These are phyloP conservation scores for Conger conger DNA, from an alignment of 2,113 vertebrate genomes.

Conservation along the genomic window DNA sequence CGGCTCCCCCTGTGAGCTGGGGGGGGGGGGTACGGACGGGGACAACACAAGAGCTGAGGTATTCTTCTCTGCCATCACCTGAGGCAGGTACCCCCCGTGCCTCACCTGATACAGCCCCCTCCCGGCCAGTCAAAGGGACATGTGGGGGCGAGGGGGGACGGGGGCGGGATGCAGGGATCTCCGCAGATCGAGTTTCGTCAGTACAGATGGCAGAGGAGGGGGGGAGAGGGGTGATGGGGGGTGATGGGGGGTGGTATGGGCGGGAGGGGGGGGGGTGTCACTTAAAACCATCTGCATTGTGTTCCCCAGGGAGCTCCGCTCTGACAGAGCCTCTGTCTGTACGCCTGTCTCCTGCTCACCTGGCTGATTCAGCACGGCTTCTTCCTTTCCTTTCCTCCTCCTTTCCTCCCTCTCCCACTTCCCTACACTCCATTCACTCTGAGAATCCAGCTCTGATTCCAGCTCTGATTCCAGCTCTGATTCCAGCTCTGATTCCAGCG, in stretches of 20 bases:
- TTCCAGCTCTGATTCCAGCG: too few species aligned
- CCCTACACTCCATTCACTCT: too few species aligned
- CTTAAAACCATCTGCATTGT: slow-evolving; percentile 28
- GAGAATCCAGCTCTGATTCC: too few species aligned
- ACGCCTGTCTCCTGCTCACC: too few species aligned
- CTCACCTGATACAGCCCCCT: too few species aligned
- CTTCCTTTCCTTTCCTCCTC: slow-evolving; percentile 33
- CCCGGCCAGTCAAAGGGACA: neutral
- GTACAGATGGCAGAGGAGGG: slow-evolving; percentile 32
- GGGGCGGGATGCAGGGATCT: slow-evolving; percentile 16
- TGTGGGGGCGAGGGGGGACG: neutral
- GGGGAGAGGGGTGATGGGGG: slow-evolving; percentile 8
- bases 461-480: too few species aligned
- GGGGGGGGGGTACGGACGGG: too few species aligned
- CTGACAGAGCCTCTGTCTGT: neutral
- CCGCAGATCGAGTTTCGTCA: slow-evolving; percentile 24
- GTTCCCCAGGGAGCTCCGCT: neutral
- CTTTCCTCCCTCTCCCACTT: too few species aligned
- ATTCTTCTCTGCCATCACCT: slow-evolving; percentile 41
- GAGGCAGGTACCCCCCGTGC: slow-evolving; percentile 29
- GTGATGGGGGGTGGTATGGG: too few species aligned
- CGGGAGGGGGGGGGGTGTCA: slow-evolving; percentile 15
- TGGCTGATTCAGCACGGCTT: slow-evolving; percentile 17
- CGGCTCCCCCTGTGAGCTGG: too few species aligned
- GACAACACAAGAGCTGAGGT: neutral